A percentile compares a stretch with the other conserved stretches of the same genome.
Evolutionary conservation across 2,888 invertebrate species (phyloP).

Genomic region (Agonopterix heracliana): DNA sequence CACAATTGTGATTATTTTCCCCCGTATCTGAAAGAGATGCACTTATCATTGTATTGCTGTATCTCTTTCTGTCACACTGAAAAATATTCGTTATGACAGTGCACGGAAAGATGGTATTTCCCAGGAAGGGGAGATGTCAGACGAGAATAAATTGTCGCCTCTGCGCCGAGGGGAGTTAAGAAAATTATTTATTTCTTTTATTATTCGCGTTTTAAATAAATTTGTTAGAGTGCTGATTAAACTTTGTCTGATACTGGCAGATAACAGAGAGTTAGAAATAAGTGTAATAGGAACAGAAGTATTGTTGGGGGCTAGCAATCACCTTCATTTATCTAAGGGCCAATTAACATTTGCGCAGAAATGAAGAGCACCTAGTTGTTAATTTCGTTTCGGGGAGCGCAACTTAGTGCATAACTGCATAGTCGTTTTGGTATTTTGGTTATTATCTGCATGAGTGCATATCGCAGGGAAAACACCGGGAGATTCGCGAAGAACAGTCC

Average conservation of each 20-base stretch:
- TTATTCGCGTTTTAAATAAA: constrained; percentile 8
- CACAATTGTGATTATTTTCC: neutral
- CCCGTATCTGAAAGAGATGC: constrained; percentile 1
- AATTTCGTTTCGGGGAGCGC: too few species aligned
- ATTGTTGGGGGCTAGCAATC: too few species aligned
- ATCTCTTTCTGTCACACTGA: neutral
- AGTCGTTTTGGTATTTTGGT: too few species aligned
- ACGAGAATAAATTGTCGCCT: constrained; percentile 21
- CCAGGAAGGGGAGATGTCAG: constrained; percentile 23
- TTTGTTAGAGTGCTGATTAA: neutral
- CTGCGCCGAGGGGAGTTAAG: constrained; percentile 13
- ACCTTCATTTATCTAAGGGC: too few species aligned
- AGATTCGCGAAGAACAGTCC: too few species aligned
- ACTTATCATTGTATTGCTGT: neutral
- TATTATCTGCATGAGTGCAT: too few species aligned
- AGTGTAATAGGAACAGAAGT: too few species aligned
- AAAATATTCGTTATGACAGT: constrained; percentile 1
- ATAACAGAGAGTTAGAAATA: too few species aligned
- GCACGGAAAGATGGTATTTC: constrained; percentile 18
- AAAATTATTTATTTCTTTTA: constrained; percentile 19
- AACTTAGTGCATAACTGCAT: too few species aligned
- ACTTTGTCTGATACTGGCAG: neutral
- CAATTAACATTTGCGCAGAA: too few species aligned
- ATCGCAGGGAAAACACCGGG: too few species aligned
- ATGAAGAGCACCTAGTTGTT: too few species aligned